Conservation (phyloP, 2,888 invertebrate species). For the Amiota minor region DNA sequence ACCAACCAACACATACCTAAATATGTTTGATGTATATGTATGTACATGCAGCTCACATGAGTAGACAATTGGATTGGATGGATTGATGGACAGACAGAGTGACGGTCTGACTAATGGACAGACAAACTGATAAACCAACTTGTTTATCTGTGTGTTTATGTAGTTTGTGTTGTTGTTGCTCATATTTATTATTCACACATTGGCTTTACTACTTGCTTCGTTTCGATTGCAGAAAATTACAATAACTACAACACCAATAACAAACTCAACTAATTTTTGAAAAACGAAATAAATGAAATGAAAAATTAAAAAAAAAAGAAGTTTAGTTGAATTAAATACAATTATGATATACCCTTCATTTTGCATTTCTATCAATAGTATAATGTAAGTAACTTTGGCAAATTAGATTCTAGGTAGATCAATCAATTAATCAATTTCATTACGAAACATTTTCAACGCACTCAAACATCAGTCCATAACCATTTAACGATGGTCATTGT, state of each 20-base stretch:
- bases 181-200: slow-evolving; percentile 46
- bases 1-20: background rate
- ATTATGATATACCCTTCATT: background rate
- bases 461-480: too few species aligned
- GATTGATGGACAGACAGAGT: background rate
- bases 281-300: too few species aligned
- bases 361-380: too few species aligned
- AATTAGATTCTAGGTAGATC: too few species aligned
- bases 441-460: too few species aligned
- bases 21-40: background rate
- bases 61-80: background rate
- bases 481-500: too few species aligned
- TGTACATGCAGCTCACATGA: background rate
- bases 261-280: background rate
- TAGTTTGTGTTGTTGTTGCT: background rate
- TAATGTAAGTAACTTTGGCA: too few species aligned
- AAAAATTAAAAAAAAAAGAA: background rate
- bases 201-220: slow-evolving; percentile 40
- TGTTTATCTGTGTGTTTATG: background rate
- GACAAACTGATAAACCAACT: slow-evolving; percentile 7
- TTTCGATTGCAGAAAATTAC: slow-evolving; percentile 41
- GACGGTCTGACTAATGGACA: background rate
- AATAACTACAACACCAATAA: background rate
- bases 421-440: too few species aligned
- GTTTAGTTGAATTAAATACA: background rate